Conservation (phyloP, 1,140 invertebrate species). For the Drosophila bifasciata region DNA sequence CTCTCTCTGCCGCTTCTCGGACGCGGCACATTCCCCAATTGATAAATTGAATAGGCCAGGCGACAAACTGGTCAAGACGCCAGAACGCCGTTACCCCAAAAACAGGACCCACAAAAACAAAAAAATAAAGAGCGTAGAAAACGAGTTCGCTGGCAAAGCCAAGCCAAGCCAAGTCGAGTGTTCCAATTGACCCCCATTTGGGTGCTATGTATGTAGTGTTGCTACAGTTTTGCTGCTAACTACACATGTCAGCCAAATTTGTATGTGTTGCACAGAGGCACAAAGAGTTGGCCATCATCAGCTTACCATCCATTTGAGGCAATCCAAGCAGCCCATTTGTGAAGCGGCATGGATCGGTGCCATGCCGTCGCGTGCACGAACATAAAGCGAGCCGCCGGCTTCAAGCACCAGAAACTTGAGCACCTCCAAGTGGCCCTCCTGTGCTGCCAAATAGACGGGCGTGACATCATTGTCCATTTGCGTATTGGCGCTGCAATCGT, state of each 20-base stretch:
- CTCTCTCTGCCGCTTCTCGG: neutral
- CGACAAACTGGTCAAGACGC: conserved; percentile 42
- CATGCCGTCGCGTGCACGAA: conserved; percentile 94
- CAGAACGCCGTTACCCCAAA: conserved; percentile 49
- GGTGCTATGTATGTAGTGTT: no score
- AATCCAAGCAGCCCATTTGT: conserved; percentile 93
- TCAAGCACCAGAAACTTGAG: conserved; percentile 92
- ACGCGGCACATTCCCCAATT: conserved; percentile 12
- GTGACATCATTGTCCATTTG: conserved; percentile 96
- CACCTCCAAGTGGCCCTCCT: conserved; percentile 93
- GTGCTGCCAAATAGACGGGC: conserved; percentile 94
- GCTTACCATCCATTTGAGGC: conserved; percentile 94
- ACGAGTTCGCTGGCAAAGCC: conserved; percentile 20
- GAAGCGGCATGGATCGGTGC: conserved; percentile 93
- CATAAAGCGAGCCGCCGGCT: conserved; percentile 90
- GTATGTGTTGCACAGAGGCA: conserved; percentile 14
- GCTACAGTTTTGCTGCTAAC: conserved; percentile 23
- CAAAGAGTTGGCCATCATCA: conserved; percentile 23
- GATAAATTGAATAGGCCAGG: conserved; percentile 47
- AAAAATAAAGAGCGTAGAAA: conserved; percentile 8
- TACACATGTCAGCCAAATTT: conserved; percentile 13
- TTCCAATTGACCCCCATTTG: conserved; percentile 40
- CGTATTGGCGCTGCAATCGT: conserved; percentile 89
- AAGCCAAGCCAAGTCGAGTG: neutral
- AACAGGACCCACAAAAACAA: conserved; percentile 22